Conservation (phyloP, 2,113 vertebrate genomes). For the Syngnathoides biaculeatus region DNA sequence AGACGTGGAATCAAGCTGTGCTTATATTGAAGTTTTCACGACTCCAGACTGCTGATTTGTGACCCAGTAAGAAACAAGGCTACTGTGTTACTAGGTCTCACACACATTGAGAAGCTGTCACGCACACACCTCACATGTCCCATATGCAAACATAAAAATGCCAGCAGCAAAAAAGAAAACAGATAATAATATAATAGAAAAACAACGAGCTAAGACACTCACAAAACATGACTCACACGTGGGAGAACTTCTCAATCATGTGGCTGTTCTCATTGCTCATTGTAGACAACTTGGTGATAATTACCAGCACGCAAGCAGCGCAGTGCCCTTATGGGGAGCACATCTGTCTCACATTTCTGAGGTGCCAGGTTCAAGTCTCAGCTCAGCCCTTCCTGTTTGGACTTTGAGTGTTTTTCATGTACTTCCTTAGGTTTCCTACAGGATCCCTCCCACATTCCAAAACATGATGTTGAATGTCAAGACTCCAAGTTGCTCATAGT, state of each 20-base stretch:
- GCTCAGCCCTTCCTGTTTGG: not conserved
- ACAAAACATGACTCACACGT: conserved; percentile 3
- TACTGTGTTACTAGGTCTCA: conserved; percentile 59
- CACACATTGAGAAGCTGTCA: conserved; percentile 23
- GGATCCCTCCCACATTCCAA: too few species aligned
- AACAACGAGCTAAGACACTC: not conserved
- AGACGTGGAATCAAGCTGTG: conserved; percentile 56
- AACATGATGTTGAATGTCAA: too few species aligned
- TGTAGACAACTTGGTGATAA: not conserved
- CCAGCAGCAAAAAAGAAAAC: not conserved
- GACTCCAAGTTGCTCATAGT: too few species aligned
- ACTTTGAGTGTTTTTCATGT: not conserved
- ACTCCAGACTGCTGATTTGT: conserved; percentile 41
- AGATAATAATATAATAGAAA: not conserved
- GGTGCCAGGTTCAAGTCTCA: not conserved
- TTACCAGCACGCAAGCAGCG: not conserved
- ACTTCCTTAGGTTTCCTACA: too few species aligned
- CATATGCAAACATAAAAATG: conserved; percentile 3
- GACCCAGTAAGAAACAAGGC: conserved; percentile 66
- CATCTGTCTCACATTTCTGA: not conserved
- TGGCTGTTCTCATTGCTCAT: not conserved
- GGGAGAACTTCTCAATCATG: not conserved
- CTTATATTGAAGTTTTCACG: conserved; percentile 47
- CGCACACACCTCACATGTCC: conserved; percentile 22
- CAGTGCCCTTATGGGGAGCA: not conserved